Conservation (phyloP, 2,113 vertebrate species). For the Gymnorhina tibicen region DNA sequence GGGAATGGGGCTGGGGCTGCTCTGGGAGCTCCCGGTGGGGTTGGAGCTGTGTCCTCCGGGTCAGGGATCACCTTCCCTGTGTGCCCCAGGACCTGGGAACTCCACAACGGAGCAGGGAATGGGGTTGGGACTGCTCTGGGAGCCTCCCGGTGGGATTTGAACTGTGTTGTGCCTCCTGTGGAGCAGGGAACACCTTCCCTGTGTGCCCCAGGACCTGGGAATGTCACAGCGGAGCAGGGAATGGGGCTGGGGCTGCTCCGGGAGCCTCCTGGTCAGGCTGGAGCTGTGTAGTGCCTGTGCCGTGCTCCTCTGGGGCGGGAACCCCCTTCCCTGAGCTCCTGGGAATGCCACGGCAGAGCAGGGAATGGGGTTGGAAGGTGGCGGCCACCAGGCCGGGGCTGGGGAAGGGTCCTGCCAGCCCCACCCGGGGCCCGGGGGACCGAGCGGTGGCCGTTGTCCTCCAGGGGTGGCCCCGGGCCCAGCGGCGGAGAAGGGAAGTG, state of each 20-base stretch:
- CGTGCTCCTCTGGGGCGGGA: background rate
- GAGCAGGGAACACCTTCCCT: background rate
- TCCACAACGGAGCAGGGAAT: background rate
- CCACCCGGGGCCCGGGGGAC: background rate
- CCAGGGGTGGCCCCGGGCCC: background rate
- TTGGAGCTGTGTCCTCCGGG: rapidly evolving
- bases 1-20: background rate
- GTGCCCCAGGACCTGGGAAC: background rate
- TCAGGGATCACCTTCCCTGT: background rate
- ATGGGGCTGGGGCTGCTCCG: background rate
- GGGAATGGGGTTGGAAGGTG: rapidly evolving
- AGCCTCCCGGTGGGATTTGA: rapidly evolving
- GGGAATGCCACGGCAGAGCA: background rate
- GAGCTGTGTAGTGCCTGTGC: background rate
- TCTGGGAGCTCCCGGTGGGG: background rate
- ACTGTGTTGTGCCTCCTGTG: rapidly evolving
- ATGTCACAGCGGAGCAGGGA: rapidly evolving
- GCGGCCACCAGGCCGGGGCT: background rate
- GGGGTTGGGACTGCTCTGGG: rapidly evolving
- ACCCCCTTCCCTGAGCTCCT: rapidly evolving
- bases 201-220: rapidly evolving
- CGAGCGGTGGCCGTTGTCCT: rapidly evolving
- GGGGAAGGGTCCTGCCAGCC: background rate
- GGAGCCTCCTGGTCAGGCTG: background rate
- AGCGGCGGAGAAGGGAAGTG: background rate